Evolutionary conservation across 2,797 vertebrate species (phyloP).

Genomic region (Aldrovandia affinis): DNA sequence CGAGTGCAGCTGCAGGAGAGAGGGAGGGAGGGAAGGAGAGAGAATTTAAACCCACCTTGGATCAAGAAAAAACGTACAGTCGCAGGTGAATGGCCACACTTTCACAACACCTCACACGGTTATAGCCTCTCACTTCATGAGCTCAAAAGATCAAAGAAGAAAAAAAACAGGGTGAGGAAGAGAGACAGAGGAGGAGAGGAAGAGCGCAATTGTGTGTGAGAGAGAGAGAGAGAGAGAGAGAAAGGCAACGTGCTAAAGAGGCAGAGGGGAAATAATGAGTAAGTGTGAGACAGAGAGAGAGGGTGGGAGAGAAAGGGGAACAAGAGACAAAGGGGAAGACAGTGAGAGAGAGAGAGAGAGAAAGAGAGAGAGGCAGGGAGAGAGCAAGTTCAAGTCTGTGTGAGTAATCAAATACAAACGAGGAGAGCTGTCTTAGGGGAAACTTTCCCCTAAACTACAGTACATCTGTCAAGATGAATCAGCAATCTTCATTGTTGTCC

Average conservation of each 20-base stretch:
- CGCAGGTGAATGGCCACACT: no score
- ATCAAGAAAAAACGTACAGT: no score
- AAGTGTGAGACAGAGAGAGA: not conserved
- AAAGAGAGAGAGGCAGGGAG: not conserved
- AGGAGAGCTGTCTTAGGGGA: not conserved
- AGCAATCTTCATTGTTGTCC: not conserved
- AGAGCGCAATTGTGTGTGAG: not conserved
- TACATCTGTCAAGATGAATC: not conserved
- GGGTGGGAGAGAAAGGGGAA: not conserved
- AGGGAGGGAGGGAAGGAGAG: not conserved
- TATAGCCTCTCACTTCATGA: no score
- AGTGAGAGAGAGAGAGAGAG: no score
- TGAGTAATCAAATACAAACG: not conserved
- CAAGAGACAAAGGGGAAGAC: no score
- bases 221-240: not conserved
- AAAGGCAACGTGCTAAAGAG: not conserved
- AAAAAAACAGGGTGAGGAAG: not conserved
- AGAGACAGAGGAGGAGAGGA: not conserved
- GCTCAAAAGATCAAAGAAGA: not conserved
- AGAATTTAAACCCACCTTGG: no score
- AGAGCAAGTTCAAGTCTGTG: not conserved
- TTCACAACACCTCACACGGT: no score
- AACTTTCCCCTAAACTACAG: not conserved
- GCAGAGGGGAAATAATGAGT: not conserved
- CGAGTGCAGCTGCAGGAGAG: conserved; percentile 80